Base-by-base conservation (phyloP, 2,113 vertebrate genomes). In the Symphodus melops region DNA sequence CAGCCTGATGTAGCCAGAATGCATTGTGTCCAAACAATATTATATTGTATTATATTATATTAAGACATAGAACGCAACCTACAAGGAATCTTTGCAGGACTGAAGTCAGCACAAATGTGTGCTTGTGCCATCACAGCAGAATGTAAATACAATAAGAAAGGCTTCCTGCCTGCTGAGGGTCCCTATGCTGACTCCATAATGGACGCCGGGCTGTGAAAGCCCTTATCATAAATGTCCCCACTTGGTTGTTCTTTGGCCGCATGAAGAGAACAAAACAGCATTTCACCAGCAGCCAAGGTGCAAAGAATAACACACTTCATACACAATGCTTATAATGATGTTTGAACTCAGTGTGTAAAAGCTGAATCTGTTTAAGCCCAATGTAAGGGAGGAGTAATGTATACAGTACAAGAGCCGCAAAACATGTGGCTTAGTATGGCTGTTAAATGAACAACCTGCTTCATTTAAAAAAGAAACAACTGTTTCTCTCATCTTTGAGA, bases 191-290 rank as follows among this genome's bases (percentile, higher is more conserved):
- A 89, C 83, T 73, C 66, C 48, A 55, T 86, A 85, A 61, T 80
- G 79, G 84, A 90, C 60, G 56, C 82, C 79, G 5, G 83, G 89
- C 82, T 90, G 81, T 87, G 86, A 77, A 86, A 86, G 62, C 86
- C 88, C 75, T 91, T 93, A 90, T 94, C 93, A 70, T 85, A 91
- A 42, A 89, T 17, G 68, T 83, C 74, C 81, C 87, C 84, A 94
- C 86, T 77, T 83, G 84, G 67, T 77, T 88, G 76, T 92, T 85
- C 65, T 84, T 70, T 9, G 84, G 90, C 84, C 88, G 86, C 93
- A 93, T 76, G 88, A 81, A 72, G 86, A 92, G 91, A 89, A 94
- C 81, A 94, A 93, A 93, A 71, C 83, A 90, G 53, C 88, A 87
- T 81, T 90, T 92, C 68, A 82, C 86, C 81, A 88, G 68, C 81